phyloP scores from a whole-genome alignment of 1,140 invertebrate species.

The Temnothorax longispinosus region DNA sequence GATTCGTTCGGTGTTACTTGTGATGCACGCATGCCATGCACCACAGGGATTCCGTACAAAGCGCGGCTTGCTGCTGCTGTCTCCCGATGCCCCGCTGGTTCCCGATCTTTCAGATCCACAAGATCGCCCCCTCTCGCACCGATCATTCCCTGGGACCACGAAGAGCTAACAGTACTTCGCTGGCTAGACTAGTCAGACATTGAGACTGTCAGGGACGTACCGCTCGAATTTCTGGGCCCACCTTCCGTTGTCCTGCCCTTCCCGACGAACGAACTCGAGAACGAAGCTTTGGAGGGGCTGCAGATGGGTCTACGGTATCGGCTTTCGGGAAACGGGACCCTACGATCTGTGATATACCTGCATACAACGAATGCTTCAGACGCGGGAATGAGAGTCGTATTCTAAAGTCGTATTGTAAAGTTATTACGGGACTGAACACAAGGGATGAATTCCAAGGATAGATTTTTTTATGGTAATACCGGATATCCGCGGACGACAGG shows the following conservation, averaged over 20 bases:
- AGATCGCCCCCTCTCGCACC: constrained; percentile 22
- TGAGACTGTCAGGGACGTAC: constrained; percentile 73
- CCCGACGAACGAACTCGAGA: background rate
- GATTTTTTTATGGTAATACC: background rate
- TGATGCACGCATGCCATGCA: constrained; percentile 45
- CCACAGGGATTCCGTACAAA: constrained; percentile 57
- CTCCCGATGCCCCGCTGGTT: constrained; percentile 43
- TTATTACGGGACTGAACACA: constrained; percentile 40
- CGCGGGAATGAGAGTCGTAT: background rate
- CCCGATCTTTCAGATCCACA: constrained; percentile 25
- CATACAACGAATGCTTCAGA: background rate
- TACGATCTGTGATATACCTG: background rate
- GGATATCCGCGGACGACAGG: background rate
- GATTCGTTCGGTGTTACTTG: constrained; percentile 66
- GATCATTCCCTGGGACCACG: constrained; percentile 38
- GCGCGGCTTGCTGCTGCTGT: background rate
- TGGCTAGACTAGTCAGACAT: constrained; percentile 72
- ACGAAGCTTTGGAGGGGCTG: background rate
- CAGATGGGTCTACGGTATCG: constrained; percentile 23
- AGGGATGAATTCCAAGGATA: background rate
- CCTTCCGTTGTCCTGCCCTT: constrained; percentile 37
- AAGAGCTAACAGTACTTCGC: constrained; percentile 73
- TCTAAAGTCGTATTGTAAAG: background rate
- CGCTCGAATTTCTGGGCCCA: constrained; percentile 70
- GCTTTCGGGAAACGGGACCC: constrained; percentile 35